Base-by-base conservation (phyloP, 2,113 vertebrate genomes). In the Hemibagrus wyckioides region DNA sequence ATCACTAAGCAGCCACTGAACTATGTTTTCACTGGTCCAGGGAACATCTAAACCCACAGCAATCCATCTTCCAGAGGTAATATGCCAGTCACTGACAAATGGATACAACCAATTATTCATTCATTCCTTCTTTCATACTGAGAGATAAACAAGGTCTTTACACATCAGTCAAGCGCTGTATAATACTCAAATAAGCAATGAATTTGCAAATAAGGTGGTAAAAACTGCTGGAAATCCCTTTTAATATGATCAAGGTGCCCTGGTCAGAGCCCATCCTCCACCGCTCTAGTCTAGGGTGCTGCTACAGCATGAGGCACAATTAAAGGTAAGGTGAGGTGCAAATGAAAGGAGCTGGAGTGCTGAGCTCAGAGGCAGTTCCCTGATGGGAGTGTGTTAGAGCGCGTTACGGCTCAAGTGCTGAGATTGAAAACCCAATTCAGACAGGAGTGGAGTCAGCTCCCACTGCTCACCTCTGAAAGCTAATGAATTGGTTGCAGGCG, bases 1-100 rank as follows among this genome's bases (percentile, higher is more conserved):
- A 92, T 94, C 94, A 95, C 93, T 90, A 94, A 94, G 94, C 94
- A 95, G 90, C 90, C 91, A 90, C 92, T 94, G 94, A 94, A 92
- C 94, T 94, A 92, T 94, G 94, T 90, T 94, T 94, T 93, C 92
- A 90, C 93, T 94, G 93, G 94, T 91, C 93, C 93, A 92, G 92
- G 91, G 82, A 87, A 73, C 79, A 89, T 85, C 82, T 86, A 94
- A 91, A 94, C 92, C 92, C 90, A 90, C 92, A 63, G 36, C 89
- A 79, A 88, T 90, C 88, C 84, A 89, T 90, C 89, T 85, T 88
- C 59, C 71, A 85, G 61, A 85, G 82, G 82, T 87, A 87, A 82
- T 59, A 67, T 14, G 36, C 61, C 69, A 88, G 76, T 77, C 82
- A 82, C 52, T 82, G 83, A 87, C 87, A 82, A 79, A 89, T 87